Base-by-base conservation (phyloP, 92 coral and sea anemone genomes). In the Phenganax stokvisi region DNA sequence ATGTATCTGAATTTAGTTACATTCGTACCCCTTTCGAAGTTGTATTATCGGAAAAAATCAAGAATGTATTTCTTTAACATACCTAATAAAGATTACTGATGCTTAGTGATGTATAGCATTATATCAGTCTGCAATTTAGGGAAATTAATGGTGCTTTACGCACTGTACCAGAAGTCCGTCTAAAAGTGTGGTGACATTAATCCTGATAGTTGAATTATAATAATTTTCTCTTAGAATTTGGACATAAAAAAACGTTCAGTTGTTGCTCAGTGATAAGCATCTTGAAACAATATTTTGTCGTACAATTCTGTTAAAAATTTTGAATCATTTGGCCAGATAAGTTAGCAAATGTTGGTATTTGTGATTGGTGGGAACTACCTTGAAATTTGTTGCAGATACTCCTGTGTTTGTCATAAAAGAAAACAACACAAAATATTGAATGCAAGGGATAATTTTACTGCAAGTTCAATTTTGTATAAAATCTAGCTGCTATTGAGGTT, bases 161-260 rank as follows among this genome's bases (percentile, higher is more conserved):
- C 47, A 37, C 73, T 53, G 29, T 6, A 12, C 47, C n/a, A 68
- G 73, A 68, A 68, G 31, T 10, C 73, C 53, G 11, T 37, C 73
- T 29, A 30, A 30, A 28, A 30, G 28, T 66, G 31, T 29, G 51
- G 11, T 66, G 3, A 66, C 9, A 29, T 66, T 66, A 29, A 68
- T 68, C 52, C 12, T 68, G 73, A 53, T 53, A 68, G 29, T 68
- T 37, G 53, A 68, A 30, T 68, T 68, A 68, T 68, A 52, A 68
- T 30, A 68, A 68, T 68, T 30, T 9, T 37, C 31, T 68, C 54
- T 17, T 28, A 9, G 31, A 12, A 68, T 68, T 53, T 10, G 12
- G 29, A 29, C 73, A 66, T 66, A 68, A 68, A 29, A 29, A 68
- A 51, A 68, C 29, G 47, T 51, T 37, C 13, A 15, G 7, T 61